Evolutionary conservation across 2,113 vertebrate genomes (phyloP), one percentile per base, ranked within the genome.

Genomic region (Noturus placidus): DNA sequence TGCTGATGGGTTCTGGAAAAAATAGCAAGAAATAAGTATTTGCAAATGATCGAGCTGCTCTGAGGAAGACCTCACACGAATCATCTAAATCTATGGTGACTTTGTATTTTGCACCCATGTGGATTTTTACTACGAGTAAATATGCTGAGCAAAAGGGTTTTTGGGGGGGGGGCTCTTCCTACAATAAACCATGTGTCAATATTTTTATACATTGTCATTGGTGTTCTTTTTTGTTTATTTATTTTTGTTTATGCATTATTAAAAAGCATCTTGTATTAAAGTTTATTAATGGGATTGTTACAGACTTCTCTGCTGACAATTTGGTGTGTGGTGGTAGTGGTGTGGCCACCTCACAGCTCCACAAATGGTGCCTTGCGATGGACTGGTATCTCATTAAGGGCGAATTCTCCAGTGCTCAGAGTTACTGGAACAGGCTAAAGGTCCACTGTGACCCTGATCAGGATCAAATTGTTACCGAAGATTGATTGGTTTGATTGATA

Each of bases 51-150:
- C 87, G 70, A 87, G 82, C 54, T 78, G 81, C 74, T 14, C 14
- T 72, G 56, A 88, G 46, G 81, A 84, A 87, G 83, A 89, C 90
- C 89, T 76, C 90, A 92, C 87, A 92, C 90, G 89, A 33, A 25
- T 52, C 87, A 79, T 83, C 91, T 90, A 89, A 87, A 78, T 70
- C 91, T 82, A 89, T 90, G 90, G 90, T 79, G 89, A 78, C 79
- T 79, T 89, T 74, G 50, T 46, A 57, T 93, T 89, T 92, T 91
- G 82, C 89, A 92, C 89, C 92, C 94, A 93, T 93, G 95, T 95
- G 94, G 94, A 95, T 92, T 94, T 94, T 93, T 93, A 93, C 87
- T 87, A 88, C 92, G 83, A 94, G 93, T 91, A 92, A 94, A 93
- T 74, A 87, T 87, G 92, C 91, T 88, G 76, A 88, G 88, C 87